These are phyloP conservation scores for Ambastaia sidthimunki DNA, from an alignment of 2,797 vertebrate species.

Conservation along the genomic window DNA sequence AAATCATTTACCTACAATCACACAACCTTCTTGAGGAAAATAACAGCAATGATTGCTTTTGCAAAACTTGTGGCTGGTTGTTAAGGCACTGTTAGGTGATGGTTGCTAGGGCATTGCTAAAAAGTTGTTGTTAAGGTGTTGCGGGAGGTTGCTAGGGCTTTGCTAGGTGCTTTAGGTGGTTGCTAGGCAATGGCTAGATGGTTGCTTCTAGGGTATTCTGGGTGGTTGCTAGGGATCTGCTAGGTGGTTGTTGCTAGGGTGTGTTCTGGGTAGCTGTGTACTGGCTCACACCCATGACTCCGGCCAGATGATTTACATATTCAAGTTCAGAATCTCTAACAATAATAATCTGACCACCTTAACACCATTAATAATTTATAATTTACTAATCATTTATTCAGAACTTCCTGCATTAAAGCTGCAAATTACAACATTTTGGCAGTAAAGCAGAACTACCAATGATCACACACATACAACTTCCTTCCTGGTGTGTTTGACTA, in stretches of 20 bases:
- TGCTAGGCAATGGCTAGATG: background rate
- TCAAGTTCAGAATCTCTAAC: background rate
- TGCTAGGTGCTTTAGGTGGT: background rate
- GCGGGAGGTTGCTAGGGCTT: background rate
- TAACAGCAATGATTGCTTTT: background rate
- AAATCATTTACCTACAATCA: background rate
- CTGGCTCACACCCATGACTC: background rate
- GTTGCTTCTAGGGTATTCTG: background rate
- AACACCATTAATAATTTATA: background rate
- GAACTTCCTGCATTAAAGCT: background rate
- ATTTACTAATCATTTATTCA: background rate
- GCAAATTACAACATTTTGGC: background rate
- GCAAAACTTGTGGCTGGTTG: no score
- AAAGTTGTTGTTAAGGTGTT: background rate
- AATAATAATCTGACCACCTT: background rate
- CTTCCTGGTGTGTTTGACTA: conserved; percentile 42
- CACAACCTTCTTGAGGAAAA: background rate
- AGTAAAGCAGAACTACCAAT: conserved; percentile 17
- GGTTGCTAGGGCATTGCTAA: background rate
- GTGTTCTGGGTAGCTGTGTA: background rate
- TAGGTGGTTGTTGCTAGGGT: no score
- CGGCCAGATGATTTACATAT: background rate
- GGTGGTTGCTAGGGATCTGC: background rate
- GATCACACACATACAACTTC: conserved; percentile 39
- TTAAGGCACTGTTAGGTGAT: background rate